Conservation (phyloP, 2,113 vertebrate genomes). For the Lasiurus borealis region DNA sequence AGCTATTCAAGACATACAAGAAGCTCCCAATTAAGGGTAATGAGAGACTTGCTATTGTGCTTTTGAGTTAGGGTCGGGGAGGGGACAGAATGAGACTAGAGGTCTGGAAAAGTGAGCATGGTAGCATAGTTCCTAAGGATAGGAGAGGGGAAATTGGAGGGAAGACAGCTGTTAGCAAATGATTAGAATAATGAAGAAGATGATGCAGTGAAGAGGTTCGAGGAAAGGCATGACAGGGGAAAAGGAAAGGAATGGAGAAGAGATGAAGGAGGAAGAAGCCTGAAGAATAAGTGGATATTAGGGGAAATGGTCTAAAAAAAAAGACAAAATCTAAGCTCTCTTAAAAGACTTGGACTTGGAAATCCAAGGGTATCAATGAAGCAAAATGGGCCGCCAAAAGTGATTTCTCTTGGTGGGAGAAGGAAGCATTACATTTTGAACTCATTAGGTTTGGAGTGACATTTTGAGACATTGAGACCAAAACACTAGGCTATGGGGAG, state of each 20-base stretch:
- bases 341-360: neutral
- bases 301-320: neutral
- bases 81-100: neutral
- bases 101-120: neutral
- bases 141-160: neutral
- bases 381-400: neutral
- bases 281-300: neutral
- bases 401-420: neutral
- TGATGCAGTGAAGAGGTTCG: neutral
- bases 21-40: neutral
- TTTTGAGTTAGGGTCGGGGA: neutral
- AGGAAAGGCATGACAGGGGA: neutral
- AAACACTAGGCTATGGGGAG: accelerated
- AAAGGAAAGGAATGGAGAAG: neutral
- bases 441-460: neutral
- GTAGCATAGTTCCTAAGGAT: neutral
- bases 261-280: neutral
- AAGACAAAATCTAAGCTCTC: neutral
- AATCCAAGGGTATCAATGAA: neutral
- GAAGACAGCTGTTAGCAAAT: neutral
- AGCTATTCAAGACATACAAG: neutral
- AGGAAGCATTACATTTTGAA: neutral
- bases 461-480: neutral
- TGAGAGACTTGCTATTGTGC: neutral
- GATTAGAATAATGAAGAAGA: neutral